These are phyloP conservation scores for zebrafish (Danio rerio) DNA, from an alignment of 2,113 vertebrate genomes.

Conservation along the genomic window DNA sequence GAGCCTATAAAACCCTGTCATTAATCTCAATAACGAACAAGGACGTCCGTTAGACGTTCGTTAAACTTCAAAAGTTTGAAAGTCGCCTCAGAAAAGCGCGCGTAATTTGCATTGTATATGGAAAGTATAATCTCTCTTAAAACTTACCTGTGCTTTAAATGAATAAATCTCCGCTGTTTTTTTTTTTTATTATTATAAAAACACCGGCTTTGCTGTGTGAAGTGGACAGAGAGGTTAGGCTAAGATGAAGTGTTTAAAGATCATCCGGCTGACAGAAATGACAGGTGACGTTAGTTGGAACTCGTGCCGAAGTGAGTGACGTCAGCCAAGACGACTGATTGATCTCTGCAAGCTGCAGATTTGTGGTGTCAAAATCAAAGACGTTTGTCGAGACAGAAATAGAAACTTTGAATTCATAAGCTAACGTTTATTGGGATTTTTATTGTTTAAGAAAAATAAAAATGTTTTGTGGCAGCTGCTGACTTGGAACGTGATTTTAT, in stretches of 20 bases:
- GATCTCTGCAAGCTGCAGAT: conserved; percentile 18
- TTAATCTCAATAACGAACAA: background rate
- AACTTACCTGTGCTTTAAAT: background rate
- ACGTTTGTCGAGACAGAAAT: conserved; percentile 27
- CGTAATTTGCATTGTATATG: background rate
- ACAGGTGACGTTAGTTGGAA: conserved; percentile 62
- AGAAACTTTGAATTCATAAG: background rate
- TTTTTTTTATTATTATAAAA: background rate
- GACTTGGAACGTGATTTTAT: background rate
- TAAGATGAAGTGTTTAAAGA: conserved; percentile 44
- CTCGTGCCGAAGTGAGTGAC: conserved; percentile 41
- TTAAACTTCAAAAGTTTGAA: too few relatives aligned
- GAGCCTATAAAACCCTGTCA: conserved; percentile 23
- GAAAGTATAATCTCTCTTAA: background rate
- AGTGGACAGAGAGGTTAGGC: background rate
- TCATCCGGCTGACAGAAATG: conserved; percentile 40
- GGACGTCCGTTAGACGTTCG: too few relatives aligned
- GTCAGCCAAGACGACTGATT: conserved; percentile 32
- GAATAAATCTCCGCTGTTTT: background rate
- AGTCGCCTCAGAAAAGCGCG: conserved; percentile 24
- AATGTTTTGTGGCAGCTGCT: background rate
- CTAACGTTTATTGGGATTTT: background rate
- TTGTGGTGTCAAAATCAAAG: conserved; percentile 11
- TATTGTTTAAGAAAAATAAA: background rate
- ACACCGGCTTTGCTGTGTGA: background rate